Conservation (phyloP, 2,113 vertebrate genomes). For the Columba janthina region DNA sequence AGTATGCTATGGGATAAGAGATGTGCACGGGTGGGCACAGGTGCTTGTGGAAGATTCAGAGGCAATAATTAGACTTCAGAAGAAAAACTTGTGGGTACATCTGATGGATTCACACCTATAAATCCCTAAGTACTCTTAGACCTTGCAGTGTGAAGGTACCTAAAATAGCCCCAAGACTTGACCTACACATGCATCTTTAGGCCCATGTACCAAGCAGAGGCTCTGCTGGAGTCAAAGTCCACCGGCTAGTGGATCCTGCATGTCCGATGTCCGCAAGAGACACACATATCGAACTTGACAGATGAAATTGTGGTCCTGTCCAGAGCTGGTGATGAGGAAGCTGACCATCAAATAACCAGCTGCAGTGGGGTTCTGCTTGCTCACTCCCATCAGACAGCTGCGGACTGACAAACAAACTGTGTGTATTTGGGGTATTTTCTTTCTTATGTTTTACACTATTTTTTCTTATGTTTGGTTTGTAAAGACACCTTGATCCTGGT, state of each 20-base stretch:
- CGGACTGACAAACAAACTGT: neutral
- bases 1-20: neutral
- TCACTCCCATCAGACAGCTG: neutral
- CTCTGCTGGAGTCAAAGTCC: neutral
- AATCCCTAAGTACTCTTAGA: neutral
- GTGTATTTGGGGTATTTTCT: neutral
- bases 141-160: neutral
- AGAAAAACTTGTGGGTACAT: neutral
- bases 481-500: neutral
- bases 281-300: neutral
- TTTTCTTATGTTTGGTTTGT: neutral
- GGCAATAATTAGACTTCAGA: neutral
- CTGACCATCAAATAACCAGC: neutral
- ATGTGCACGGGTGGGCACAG: neutral
- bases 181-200: neutral
- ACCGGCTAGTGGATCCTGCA: neutral
- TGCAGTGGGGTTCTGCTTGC: neutral
- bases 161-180: neutral
- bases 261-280: neutral
- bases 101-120: neutral
- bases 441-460: neutral
- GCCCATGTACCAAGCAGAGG: neutral
- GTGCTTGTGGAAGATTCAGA: neutral
- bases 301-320: neutral
- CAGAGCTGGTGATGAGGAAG: accelerated